A percentile compares a stretch with the other conserved stretches of the same genome.
phyloP scores from a whole-genome alignment of 1,140 invertebrate genomes.

The Chironomus tepperi region DNA sequence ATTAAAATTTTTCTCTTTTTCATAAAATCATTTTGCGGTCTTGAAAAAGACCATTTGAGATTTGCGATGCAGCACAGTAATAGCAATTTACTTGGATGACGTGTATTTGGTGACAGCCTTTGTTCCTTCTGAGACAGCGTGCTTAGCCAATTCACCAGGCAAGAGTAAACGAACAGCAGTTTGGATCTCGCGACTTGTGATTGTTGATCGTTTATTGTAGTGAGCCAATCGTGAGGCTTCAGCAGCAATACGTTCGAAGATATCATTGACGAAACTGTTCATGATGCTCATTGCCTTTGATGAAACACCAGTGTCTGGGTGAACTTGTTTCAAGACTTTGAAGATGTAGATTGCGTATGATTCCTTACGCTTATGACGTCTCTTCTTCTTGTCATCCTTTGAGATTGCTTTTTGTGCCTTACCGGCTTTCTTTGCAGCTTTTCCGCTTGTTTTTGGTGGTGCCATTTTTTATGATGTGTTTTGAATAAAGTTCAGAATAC shows the following conservation, averaged over 20 bases:
- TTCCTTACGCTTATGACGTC: slow-evolving; percentile 48
- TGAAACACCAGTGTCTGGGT: slow-evolving; percentile 58
- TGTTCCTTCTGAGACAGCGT: slow-evolving; percentile 48
- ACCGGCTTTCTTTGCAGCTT: slow-evolving; percentile 45
- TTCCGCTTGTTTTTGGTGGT: slow-evolving; percentile 44
- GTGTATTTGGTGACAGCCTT: slow-evolving; percentile 53
- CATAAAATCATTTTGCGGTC: neutral
- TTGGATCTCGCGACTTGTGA: slow-evolving; percentile 47
- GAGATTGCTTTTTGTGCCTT: slow-evolving; percentile 49
- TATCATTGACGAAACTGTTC: slow-evolving; percentile 57
- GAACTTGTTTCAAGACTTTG: slow-evolving; percentile 62
- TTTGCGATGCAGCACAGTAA: neutral
- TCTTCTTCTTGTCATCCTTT: slow-evolving; percentile 48
- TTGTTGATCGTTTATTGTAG: slow-evolving; percentile 59
- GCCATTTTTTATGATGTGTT: neutral
- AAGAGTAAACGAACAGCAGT: slow-evolving; percentile 47
- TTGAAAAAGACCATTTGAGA: neutral
- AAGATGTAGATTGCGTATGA: slow-evolving; percentile 62
- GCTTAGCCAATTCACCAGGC: slow-evolving; percentile 51
- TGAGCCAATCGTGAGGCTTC: slow-evolving; percentile 60
- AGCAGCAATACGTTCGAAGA: slow-evolving; percentile 59
- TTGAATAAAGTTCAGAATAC: neutral
- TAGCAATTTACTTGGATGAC: slow-evolving; percentile 42
- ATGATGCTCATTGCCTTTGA: slow-evolving; percentile 52
- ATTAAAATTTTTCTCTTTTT: neutral